phyloP scores from a whole-genome alignment of 2,113 vertebrate species.

The Trematomus loennbergii region DNA sequence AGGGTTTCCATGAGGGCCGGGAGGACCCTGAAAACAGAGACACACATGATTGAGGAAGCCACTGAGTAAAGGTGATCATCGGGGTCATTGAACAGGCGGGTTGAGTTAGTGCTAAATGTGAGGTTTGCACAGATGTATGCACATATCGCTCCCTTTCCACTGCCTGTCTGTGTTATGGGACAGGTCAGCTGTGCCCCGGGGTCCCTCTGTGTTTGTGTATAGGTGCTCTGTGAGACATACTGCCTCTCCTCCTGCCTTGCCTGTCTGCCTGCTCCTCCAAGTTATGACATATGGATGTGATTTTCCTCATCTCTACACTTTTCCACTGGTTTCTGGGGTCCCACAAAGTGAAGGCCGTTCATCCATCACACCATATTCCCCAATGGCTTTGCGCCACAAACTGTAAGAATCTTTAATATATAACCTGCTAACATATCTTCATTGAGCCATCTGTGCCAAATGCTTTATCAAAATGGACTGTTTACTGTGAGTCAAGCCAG shows the following conservation, averaged over 20 bases:
- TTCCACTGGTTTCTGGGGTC: conserved; percentile 57
- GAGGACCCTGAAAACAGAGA: conserved; percentile 88
- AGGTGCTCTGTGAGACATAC: conserved; percentile 45
- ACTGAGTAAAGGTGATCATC: conserved; percentile 27
- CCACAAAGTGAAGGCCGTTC: conserved; percentile 56
- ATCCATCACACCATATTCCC: conserved; percentile 52
- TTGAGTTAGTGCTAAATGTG: background rate
- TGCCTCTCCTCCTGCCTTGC: conserved; percentile 44
- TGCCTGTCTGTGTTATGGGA: conserved; percentile 26
- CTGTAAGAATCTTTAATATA: conserved; percentile 20
- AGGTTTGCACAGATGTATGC: conserved; percentile 34
- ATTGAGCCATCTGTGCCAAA: conserved; percentile 22
- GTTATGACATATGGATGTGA: conserved; percentile 79
- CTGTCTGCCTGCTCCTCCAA: conserved; percentile 58
- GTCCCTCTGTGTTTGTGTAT: conserved; percentile 44
- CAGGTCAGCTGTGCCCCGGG: conserved; percentile 31
- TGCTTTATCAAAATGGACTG: conserved; percentile 19
- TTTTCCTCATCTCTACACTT: conserved; percentile 75
- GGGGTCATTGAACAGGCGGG: conserved; percentile 4
- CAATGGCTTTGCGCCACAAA: conserved; percentile 29
- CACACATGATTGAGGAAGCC: conserved; percentile 34
- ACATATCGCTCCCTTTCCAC: conserved; percentile 8
- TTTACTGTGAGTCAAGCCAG: conserved; percentile 4
- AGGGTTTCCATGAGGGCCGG: conserved; percentile 93
- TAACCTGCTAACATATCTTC: conserved; percentile 11